Evolutionary conservation across 1,140 invertebrate species (phyloP), one percentile per base, ranked within the genome.

Genomic region (Hylaeus anthracinus): DNA sequence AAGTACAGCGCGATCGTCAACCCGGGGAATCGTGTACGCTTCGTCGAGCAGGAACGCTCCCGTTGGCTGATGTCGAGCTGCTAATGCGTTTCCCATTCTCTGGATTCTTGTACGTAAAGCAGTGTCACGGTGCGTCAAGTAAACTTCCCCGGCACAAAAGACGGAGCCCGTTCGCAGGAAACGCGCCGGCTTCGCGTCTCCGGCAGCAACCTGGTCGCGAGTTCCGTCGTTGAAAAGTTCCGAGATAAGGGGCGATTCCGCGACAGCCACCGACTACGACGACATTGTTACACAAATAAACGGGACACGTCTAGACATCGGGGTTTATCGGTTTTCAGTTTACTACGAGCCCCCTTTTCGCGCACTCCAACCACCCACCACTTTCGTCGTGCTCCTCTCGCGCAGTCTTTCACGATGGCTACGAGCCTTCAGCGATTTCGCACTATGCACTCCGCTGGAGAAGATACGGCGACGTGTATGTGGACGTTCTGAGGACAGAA

Each of bases 311-410:
- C 82, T 85, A 83, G 83, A 87, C 83, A 83, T 87, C 72, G 85
- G 53, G 79, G 76, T 87, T 85, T 87, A 87, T 87, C 85, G 85
- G 85, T 85, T 87, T 85, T 83, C 83, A 85, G 72, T 87, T 87
- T 85, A 72, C 72, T 73, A 53, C 43, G 81, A 84, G 81, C 69
- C 82, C 26, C 61, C 84, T 72, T 70, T 48, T 14, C 41, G n/a
- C n/a, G 14, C 14, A 6, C 43, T 41, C 43, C 14, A 37, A 45
- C 4, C 61, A 39, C 26, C 71, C 78, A 53, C 66, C 43, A 72
- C 77, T 60, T 65, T 61, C 15, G 43, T 70, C 60, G 48, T 5
- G 10, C 12, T n/a, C 15, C 1, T 12, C 43, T 1, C 43, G 45
- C 63, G 45, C 5, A 2, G 45, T 48, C 45, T 48, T 48, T 48